Percentiles rank a stretch among this genome's conserved stretches.
Evolutionary conservation across 2,113 vertebrate species (phyloP).

Genomic region (Pithys albifrons): DNA sequence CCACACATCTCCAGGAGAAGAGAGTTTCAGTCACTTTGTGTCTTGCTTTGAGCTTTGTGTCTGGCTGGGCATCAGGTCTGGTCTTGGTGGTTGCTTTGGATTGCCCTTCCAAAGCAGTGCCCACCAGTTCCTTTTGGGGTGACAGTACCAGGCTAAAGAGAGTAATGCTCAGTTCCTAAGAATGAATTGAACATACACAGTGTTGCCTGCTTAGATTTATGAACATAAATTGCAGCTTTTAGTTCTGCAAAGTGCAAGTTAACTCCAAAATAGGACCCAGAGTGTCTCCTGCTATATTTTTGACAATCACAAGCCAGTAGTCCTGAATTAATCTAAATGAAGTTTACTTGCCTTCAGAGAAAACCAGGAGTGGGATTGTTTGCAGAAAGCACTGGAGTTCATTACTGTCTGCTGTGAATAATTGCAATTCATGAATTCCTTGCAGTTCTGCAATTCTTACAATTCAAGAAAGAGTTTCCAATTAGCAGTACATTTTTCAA

Average conservation of each 20-base stretch:
- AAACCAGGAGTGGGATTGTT: neutral
- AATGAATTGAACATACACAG: rapidly evolving
- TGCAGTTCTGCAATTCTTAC: neutral
- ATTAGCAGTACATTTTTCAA: neutral
- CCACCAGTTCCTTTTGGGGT: neutral
- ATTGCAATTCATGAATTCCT: neutral
- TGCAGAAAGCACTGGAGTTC: slow-evolving; percentile 9
- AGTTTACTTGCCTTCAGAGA: neutral
- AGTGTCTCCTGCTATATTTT: neutral
- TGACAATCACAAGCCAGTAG: neutral
- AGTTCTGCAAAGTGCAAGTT: neutral
- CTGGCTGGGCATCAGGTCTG: neutral
- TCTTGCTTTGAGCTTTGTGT: neutral
- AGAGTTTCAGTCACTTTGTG: rapidly evolving
- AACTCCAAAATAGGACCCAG: neutral
- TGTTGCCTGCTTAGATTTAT: neutral
- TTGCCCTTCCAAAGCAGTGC: neutral
- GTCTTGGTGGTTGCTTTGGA: neutral
- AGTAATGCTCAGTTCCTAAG: neutral
- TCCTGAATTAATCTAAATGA: slow-evolving; percentile 41
- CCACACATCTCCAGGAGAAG: neutral
- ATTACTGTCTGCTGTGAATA: slow-evolving; percentile 28
- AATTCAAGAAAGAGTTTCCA: neutral
- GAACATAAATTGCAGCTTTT: neutral
- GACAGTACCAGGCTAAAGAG: neutral